Evolutionary conservation across 2,113 vertebrate genomes (phyloP).

Genomic region (Myrmophylax atrothorax): DNA sequence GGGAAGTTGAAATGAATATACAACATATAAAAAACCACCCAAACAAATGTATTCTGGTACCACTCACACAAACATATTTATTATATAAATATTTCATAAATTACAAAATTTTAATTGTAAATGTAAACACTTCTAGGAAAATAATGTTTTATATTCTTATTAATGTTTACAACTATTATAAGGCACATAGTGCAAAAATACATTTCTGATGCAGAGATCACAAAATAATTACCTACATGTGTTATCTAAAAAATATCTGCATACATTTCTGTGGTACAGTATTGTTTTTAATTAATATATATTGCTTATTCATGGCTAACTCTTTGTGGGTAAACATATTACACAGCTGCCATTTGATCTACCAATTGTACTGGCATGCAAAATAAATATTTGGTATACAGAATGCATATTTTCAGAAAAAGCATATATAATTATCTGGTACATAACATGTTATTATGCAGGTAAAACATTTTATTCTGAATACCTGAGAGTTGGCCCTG

Average conservation of each 20-base stretch:
- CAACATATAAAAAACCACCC: neutral
- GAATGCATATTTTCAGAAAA: neutral
- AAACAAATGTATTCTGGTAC: neutral
- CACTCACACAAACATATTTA: conserved; percentile 67
- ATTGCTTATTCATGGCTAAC: neutral
- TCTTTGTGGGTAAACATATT: conserved; percentile 35
- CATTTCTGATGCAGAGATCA: conserved; percentile 92
- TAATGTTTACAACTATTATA: conserved; percentile 67
- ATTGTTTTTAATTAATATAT: conserved; percentile 6
- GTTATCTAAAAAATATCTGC: conserved; percentile 56
- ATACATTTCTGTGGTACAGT: conserved; percentile 51
- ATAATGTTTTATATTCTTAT: conserved; percentile 49
- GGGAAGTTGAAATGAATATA: neutral
- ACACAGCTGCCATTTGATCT: conserved; percentile 62
- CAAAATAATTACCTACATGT: conserved; percentile 70
- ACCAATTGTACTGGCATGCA: conserved; percentile 26
- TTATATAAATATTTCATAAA: conserved; percentile 75
- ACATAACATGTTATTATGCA: neutral
- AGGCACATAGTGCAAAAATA: conserved; percentile 92
- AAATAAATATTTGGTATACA: conserved; percentile 55
- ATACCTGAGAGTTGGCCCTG: conserved; percentile 62
- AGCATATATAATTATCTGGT: neutral
- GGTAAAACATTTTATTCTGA: neutral
- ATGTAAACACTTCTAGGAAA: conserved; percentile 69
- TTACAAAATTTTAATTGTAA: conserved; percentile 64